Base-by-base conservation (phyloP, 1,140 invertebrate species). In the Oryzaephilus surinamensis region DNA sequence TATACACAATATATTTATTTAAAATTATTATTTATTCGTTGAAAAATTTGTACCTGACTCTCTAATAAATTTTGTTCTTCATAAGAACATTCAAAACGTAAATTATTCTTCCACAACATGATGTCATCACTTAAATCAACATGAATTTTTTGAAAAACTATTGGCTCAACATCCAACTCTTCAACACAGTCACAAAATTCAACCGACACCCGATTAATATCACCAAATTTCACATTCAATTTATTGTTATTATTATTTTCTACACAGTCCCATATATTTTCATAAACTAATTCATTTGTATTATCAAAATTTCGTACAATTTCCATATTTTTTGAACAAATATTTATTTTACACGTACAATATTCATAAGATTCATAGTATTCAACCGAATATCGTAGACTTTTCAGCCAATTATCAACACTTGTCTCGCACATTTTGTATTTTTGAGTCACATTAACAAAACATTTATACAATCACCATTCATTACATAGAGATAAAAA, bases 31-130 rank as follows among this genome's bases (percentile, higher is more conserved):
- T n/a, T n/a, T n/a, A n/a, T n/a, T n/a, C n/a, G n/a, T n/a, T n/a
- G n/a, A n/a, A n/a, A n/a, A n/a, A n/a, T n/a, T n/a, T n/a, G n/a
- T 38, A 38, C 35, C 36, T 38, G 27, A 12, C 20, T 11, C 17
- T 38, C 36, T 2, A 38, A 15, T 2, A 38, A 19, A 23, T 35
- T 16, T 19, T 38, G 27, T 20, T 38, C 36, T 16, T 38, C 36
- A n/a, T 18, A 26, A 19, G 17, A 38, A 12, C 19, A 38, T 5
- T 10, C 8, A 12, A 12, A 19, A 14, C 36, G 29, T 15, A 38
- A 31, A 10, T 38, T 13, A 14, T 18, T 19, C 28, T 27, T 30
- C 36, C 36, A 38, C 36, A 31, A 13, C 7, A 38, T 5, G 5
- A 38, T 21, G 18, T 38, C 36, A 10, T 38, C 36, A 12, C 17